phyloP scores from a whole-genome alignment of 2,113 vertebrate species.

The Nibea coibor region DNA sequence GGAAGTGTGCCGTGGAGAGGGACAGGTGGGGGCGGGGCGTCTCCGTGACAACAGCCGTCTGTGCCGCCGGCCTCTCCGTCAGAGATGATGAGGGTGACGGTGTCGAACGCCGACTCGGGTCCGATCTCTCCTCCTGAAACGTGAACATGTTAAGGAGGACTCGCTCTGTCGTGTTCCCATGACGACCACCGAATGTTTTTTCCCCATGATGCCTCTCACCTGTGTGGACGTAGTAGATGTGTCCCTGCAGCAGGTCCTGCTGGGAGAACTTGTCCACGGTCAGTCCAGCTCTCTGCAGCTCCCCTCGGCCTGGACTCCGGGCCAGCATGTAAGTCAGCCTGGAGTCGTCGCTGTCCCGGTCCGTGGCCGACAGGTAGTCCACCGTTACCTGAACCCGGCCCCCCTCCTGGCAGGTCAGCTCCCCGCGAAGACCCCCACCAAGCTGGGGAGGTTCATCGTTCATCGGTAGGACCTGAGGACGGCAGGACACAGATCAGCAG shows the following conservation, averaged over 20 bases:
- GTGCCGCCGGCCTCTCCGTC: conserved; percentile 71
- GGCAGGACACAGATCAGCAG: neutral
- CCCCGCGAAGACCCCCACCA: conserved; percentile 61
- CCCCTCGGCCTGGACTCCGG: conserved; percentile 61
- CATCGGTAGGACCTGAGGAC: conserved; percentile 68
- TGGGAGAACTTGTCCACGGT: conserved; percentile 81
- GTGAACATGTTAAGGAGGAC: neutral
- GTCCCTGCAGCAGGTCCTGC: conserved; percentile 80
- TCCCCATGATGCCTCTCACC: conserved; percentile 58
- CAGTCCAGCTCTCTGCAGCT: conserved; percentile 72
- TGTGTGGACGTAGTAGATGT: conserved; percentile 79
- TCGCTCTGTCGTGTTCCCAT: too few species aligned
- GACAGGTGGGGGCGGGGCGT: conserved; percentile 72
- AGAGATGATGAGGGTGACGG: conserved; percentile 81
- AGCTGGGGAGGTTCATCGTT: conserved; percentile 81
- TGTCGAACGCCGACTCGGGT: conserved; percentile 51
- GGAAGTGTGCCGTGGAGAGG: conserved; percentile 79
- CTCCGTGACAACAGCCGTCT: conserved; percentile 76
- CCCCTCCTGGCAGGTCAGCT: conserved; percentile 74
- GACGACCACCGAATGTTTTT: too few species aligned
- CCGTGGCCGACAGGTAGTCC: conserved; percentile 80
- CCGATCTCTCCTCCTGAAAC: conserved; percentile 83
- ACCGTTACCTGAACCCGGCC: conserved; percentile 70
- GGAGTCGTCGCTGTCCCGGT: conserved; percentile 78
- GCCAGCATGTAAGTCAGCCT: conserved; percentile 77